phyloP scores from a whole-genome alignment of 2,113 vertebrate genomes.

The Etheostoma spectabile region DNA sequence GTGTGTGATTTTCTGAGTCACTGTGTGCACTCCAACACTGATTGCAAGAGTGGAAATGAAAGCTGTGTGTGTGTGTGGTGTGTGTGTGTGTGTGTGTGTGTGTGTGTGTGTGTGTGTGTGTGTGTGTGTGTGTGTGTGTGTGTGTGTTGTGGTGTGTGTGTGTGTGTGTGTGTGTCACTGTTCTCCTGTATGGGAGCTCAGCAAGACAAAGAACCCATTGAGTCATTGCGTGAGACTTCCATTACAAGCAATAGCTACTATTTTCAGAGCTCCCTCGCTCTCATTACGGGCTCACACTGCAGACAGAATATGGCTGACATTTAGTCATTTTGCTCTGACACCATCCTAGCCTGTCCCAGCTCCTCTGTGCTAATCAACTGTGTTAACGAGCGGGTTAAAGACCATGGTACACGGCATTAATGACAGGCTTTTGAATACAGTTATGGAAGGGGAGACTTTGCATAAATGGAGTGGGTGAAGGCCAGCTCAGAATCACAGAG shows the following conservation, averaged over 20 bases:
- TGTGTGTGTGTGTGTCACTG: slow-evolving; percentile 28
- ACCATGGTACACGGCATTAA: slow-evolving; percentile 50
- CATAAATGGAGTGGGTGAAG: slow-evolving; percentile 28
- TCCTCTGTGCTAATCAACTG: slow-evolving; percentile 67
- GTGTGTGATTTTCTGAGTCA: slow-evolving; percentile 19
- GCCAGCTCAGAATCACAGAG: slow-evolving; percentile 7
- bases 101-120: slow-evolving; percentile 11
- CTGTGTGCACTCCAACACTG: slow-evolving; percentile 3
- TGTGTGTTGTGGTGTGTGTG: slow-evolving; percentile 2
- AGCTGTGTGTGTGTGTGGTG: slow-evolving; percentile 28
- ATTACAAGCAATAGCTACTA: slow-evolving; percentile 72
- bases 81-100: slow-evolving; percentile 42
- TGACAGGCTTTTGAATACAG: slow-evolving; percentile 54
- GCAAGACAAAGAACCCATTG: slow-evolving; percentile 79
- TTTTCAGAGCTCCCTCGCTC: slow-evolving; percentile 66
- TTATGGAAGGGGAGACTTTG: slow-evolving; percentile 39
- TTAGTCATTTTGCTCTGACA: slow-evolving; percentile 60
- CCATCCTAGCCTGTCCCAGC: slow-evolving; percentile 34
- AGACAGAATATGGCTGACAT: slow-evolving; percentile 73
- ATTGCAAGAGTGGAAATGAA: slow-evolving; percentile 44
- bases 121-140: neutral
- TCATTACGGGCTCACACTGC: slow-evolving; percentile 61
- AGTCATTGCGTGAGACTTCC: slow-evolving; percentile 69
- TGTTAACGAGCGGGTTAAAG: slow-evolving; percentile 69
- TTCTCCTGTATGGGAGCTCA: slow-evolving; percentile 47